phyloP scores from a whole-genome alignment of 2,113 vertebrate genomes.

The Furnarius figulus region DNA sequence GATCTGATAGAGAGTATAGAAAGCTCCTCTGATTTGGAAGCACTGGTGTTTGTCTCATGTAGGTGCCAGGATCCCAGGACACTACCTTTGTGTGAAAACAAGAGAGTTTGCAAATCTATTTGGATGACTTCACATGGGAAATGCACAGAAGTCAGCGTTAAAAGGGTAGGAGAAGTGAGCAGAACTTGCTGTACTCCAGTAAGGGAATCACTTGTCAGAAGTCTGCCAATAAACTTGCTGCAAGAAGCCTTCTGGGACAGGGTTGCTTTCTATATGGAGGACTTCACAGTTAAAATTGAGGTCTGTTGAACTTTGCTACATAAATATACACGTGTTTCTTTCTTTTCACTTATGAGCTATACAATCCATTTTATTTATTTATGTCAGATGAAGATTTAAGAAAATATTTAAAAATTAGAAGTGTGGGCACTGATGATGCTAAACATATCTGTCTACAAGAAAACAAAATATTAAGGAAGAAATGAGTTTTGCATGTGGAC shows the following conservation, averaged over 20 bases:
- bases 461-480: not conserved
- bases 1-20: not conserved
- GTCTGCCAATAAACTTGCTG: not conserved
- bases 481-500: not conserved
- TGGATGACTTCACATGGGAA: not conserved
- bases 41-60: not conserved
- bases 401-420: not conserved
- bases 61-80: not conserved
- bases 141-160: not conserved
- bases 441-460: not conserved
- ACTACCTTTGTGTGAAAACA: constrained; percentile 4
- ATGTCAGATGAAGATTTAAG: not conserved
- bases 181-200: not conserved
- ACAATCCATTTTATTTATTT: not conserved
- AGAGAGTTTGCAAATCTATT: not conserved
- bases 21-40: not conserved
- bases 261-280: not conserved
- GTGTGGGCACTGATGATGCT: not conserved
- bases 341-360: not conserved
- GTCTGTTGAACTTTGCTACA: not conserved
- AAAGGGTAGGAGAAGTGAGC: not conserved
- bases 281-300: not conserved
- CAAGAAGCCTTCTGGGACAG: not conserved
- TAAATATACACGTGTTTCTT: not conserved
- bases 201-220: not conserved